These are phyloP conservation scores for Brassicogethes aeneus DNA, from an alignment of 2,888 invertebrate species.

Conservation along the genomic window DNA sequence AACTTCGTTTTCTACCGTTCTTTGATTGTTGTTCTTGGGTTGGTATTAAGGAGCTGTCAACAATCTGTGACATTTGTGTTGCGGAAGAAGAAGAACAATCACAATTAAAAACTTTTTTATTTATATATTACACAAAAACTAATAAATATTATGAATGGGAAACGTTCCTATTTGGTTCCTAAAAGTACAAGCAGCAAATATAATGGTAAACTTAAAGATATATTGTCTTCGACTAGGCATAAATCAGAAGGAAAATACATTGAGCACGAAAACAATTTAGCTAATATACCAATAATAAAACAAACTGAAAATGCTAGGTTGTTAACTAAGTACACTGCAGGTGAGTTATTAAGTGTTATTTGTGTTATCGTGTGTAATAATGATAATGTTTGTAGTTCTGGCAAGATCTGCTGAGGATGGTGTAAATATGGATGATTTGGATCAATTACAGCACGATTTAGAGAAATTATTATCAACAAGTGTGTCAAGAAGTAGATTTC, in stretches of 20 bases:
- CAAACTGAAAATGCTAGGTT: conserved; percentile 58
- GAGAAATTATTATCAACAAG: conserved; percentile 78
- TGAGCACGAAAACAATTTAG: conserved; percentile 9
- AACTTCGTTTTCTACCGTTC: too few relatives aligned
- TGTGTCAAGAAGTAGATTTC: conserved; percentile 66
- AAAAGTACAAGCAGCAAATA: conserved; percentile 17
- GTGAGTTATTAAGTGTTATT: too few relatives aligned
- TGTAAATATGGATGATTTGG: conserved; percentile 81
- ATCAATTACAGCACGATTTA: conserved; percentile 76
- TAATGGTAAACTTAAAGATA: conserved; percentile 23
- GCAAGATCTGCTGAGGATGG: conserved; percentile 63
- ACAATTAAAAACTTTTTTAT: too few relatives aligned
- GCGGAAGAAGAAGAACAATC: too few relatives aligned
- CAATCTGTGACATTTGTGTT: too few relatives aligned
- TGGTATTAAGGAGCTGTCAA: too few relatives aligned
- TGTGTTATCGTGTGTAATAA: not conserved
- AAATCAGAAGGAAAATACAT: conserved; percentile 6
- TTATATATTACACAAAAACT: too few relatives aligned
- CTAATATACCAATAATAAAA: conserved; percentile 54
- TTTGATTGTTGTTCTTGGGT: too few relatives aligned
- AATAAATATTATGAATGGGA: conserved; percentile 14
- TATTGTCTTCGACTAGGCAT: conserved; percentile 15
- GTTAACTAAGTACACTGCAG: conserved; percentile 56
- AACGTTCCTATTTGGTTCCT: conserved; percentile 11
- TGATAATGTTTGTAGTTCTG: conserved; percentile 40